Base-by-base conservation (phyloP, 2,888 invertebrate species). In the Cryptus viduatorius region DNA sequence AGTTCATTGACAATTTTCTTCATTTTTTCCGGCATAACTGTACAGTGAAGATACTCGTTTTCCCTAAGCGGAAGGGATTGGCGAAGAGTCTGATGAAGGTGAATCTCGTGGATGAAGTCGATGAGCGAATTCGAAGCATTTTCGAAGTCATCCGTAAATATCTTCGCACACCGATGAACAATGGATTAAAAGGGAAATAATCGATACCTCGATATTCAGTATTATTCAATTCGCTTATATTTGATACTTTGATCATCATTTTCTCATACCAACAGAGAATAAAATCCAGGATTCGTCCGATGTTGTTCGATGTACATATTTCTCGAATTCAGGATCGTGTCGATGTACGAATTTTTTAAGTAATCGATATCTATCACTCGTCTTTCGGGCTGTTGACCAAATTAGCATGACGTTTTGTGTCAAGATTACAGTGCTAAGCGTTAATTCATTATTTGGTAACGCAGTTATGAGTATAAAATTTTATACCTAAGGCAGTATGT, bases 281-380 rank as follows among this genome's bases (percentile, higher is more conserved):
- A 93, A 75, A 92, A 91, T 73, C 94, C 94, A n/a, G 93, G 93
- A 76, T 92, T 92, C 42, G 89, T 85, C 37, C 84, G 71, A 71
- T 94, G 93, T 29, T 93, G 89, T 19, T 92, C 86, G 3, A 91
- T 75, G 78, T 93, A 93, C 4, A 88, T 79, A 69, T 89, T 85
- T 79, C 93, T 90, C 16, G 90, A 88, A 69, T 90, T 88, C 46
- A 93, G 67, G 73, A 93, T 87, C 44, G 89, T 85, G 44, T 91
- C 86, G 7, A 89, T 86, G 53, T 91, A 90, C 12, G 75, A 84
- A 50, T 89, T 73, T 85, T 92, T 91, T 48, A 92, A 86, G 65
- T 80, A 46, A 67, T 88, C 86, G 1, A 85, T 82, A 31, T 88
- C 68, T 7, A 75, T 80, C 1, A 78, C 44, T 24, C 67, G 71